A percentile compares a stretch with the other conserved stretches of the same genome.
Evolutionary conservation across 1,140 invertebrate species (phyloP).

Genomic region (Drosophila pseudoananassae): DNA sequence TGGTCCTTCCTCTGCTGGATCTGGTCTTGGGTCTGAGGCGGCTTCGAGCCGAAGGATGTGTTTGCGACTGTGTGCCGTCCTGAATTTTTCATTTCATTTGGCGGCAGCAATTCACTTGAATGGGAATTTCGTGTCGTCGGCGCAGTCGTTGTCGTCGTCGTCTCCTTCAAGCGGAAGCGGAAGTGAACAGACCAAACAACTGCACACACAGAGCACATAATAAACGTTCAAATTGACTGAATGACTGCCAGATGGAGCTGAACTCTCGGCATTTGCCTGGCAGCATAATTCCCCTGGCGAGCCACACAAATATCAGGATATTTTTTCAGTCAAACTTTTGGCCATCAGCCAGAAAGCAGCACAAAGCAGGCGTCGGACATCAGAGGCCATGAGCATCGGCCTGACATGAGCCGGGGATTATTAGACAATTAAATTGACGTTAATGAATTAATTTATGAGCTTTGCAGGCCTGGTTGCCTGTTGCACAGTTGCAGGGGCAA

Average conservation of each 20-base stretch:
- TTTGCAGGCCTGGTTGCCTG: slow-evolving; percentile 46
- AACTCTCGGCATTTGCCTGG: slow-evolving; percentile 18
- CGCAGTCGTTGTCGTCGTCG: slow-evolving; percentile 46
- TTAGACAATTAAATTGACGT: slow-evolving; percentile 77
- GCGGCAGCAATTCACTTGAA: slow-evolving; percentile 81
- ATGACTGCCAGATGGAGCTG: slow-evolving; percentile 11
- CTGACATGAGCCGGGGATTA: slow-evolving; percentile 54
- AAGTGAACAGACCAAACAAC: slow-evolving; percentile 74
- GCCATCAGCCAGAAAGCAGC: slow-evolving; percentile 36
- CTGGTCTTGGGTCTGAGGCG: slow-evolving; percentile 4
- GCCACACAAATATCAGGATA: slow-evolving; percentile 6
- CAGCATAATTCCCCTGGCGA: slow-evolving; percentile 14
- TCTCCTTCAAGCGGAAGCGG: slow-evolving; percentile 62
- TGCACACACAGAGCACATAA: slow-evolving; percentile 68
- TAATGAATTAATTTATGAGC: slow-evolving; percentile 81
- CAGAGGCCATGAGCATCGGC: slow-evolving; percentile 21
- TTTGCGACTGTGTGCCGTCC: slow-evolving; percentile 59
- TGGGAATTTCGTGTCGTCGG: slow-evolving; percentile 80
- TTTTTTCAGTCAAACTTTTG: slow-evolving; percentile 44
- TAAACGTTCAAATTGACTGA: slow-evolving; percentile 72
- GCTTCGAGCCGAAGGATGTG: slow-evolving; percentile 26
- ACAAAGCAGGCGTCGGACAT: slow-evolving; percentile 30
- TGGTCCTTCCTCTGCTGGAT: background rate
- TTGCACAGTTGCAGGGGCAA: slow-evolving; percentile 37
- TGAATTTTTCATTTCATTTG: slow-evolving; percentile 84